These are phyloP conservation scores for Petrosia ficiformis DNA, from an alignment of 37 sponge, comb jelly and placozoan species.

Conservation along the genomic window DNA sequence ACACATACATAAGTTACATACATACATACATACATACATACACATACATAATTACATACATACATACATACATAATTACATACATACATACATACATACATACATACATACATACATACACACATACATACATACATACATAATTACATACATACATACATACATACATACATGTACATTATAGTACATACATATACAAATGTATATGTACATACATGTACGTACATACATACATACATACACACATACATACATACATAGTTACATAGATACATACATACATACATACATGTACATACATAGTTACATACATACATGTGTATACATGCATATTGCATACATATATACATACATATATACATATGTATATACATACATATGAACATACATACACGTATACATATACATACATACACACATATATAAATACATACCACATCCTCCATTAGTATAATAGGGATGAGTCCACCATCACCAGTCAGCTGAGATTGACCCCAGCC, in stretches of 20 bases:
- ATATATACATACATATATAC: not conserved
- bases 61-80: not conserved
- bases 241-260: not conserved
- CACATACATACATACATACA: not conserved
- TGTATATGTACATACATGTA: not conserved
- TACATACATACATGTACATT: constrained; percentile 4
- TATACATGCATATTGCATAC: not conserved
- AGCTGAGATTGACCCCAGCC: constrained; percentile 78
- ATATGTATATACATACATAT: not conserved
- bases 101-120: not conserved
- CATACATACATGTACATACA: not conserved
- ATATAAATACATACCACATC: constrained; percentile 52
- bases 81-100: not conserved
- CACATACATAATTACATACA: not conserved
- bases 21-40: not conserved
- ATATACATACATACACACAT: not conserved
- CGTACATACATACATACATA: too few relatives aligned
- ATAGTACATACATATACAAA: not conserved
- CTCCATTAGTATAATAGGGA: constrained; percentile 82
- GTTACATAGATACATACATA: not conserved
- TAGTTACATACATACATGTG: too few relatives aligned
- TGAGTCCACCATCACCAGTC: constrained; percentile 69
- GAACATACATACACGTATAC: too few relatives aligned
- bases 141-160: not conserved
- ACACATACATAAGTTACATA: too few relatives aligned